Conservation (phyloP, 1,140 invertebrate species). For the Hormaphis cornu region DNA sequence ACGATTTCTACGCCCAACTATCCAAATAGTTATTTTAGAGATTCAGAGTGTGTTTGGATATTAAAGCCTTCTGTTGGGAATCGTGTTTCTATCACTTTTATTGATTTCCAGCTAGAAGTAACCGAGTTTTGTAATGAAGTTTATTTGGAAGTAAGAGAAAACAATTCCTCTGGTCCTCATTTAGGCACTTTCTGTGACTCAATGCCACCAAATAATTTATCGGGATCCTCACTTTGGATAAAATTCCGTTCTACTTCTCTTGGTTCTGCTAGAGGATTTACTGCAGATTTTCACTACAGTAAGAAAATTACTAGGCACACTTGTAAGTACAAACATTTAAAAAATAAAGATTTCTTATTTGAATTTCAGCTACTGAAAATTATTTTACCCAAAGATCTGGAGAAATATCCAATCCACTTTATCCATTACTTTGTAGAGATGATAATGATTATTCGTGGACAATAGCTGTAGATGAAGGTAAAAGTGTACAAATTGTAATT, state of each 20-base stretch:
- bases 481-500: slow-evolving; percentile 51
- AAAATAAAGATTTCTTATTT: too few species aligned
- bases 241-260: slow-evolving; percentile 60
- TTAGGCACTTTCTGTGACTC: slow-evolving; percentile 63
- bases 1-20: slow-evolving; percentile 65
- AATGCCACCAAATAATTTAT: slow-evolving; percentile 49
- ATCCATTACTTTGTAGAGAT: slow-evolving; percentile 59
- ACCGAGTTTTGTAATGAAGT: slow-evolving; percentile 72
- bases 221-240: slow-evolving; percentile 58
- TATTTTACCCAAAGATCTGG: slow-evolving; percentile 52
- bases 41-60: slow-evolving; percentile 66
- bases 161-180: slow-evolving; percentile 52
- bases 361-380: slow-evolving; percentile 63
- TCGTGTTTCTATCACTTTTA: slow-evolving; percentile 53
- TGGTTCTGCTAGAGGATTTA: slow-evolving; percentile 61
- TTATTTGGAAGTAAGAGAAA: slow-evolving; percentile 71
- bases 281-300: slow-evolving; percentile 52
- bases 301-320: slow-evolving; percentile 46
- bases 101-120: slow-evolving; percentile 56
- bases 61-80: slow-evolving; percentile 52
- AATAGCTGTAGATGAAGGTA: slow-evolving; percentile 65
- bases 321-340: too few species aligned
- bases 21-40: slow-evolving; percentile 65
- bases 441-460: slow-evolving; percentile 68
- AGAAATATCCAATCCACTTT: slow-evolving; percentile 69